Base-by-base conservation (phyloP, 2,888 invertebrate species). In the Phyllotreta cruciferae region DNA sequence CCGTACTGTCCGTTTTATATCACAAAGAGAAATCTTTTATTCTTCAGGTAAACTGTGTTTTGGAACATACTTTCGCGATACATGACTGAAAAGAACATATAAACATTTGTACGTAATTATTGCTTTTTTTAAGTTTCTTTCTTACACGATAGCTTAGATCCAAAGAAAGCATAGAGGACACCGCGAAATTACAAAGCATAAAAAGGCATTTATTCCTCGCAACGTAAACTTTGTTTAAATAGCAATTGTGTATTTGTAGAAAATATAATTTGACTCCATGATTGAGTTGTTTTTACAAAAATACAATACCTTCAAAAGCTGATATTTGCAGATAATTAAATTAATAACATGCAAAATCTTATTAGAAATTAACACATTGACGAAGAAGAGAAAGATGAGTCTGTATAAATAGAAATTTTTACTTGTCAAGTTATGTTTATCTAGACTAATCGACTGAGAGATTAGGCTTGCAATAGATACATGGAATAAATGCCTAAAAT, bases 61-160 rank as follows among this genome's bases (percentile, higher is more conserved):
- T 67, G 67, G 63, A 68, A 71, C 64, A 34, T 72, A 69, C 64
- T 70, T 71, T 65, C 63, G 44, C 64, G 71, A 70, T 71, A 66
- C 72, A 71, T 71, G 71, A 68, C 70, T 68, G 68, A 56, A 65
- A 55, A 65, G 61, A 49, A 57, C 56, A 63, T 62, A 55, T 42
- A 47, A 41, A 55, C 55, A 49, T 56, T 64, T 53, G 57, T 60
- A 50, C 55, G 47, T 62, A 56, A 67, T 64, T 55, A 64, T 66
- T 69, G 61, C 60, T 66, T 64, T 56, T 56, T 44, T 56, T 61
- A 41, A 34, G 35, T 55, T 55, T 10, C 36, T 38, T 49, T 35
- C 36, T 11, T n/a, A 50, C 9, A 10, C 24, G 35, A 11, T 38
- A 24, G 10, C 37, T 49, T 10, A 42, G 50, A 52, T 52, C 9